Evolutionary conservation across 1,140 invertebrate species (phyloP), one percentile per base, ranked within the genome.

Genomic region (Plutomurus gul): DNA sequence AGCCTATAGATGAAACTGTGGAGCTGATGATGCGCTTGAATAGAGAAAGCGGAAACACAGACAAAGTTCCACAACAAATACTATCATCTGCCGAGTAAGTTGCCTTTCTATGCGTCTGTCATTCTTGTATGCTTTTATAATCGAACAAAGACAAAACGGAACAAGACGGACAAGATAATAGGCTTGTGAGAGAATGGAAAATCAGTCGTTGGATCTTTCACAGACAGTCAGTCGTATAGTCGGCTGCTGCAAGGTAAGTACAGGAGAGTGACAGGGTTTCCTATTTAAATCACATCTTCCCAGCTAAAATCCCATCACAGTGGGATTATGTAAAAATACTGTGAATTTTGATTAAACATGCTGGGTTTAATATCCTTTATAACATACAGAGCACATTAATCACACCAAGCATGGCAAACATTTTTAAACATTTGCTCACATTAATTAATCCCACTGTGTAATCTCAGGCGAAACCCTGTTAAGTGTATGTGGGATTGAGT

Each of bases 51-150:
- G 56, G 56, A 65, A 65, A 65, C 36, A 30, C 13, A 36, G 56
- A 65, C 56, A 65, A 33, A 65, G 56, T 65, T 65, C 27, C 27
- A n/a, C 13, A 65, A 33, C 56, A 65, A 65, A 65, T 65, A 65
- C 39, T 43, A 43, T 43, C 56, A 65, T 65, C 56, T 36, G 25
- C 4, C 27, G 18, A 8, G 30, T 33, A 4, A 33, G 56, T 65
- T 5, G 25, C 22, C 18, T n/a, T 33, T n/a, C n/a, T 7, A 33
- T 65, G 56, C 7, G n/a, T 43, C 39, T 1, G 39, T 43, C 7
- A 13, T 43, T n/a, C 7, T 43, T 7, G 10, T 65, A 27, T 65
- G 25, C 56, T 65, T 65, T 65, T 65, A 33, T 33, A 65, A 65
- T 33, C 6, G 56, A n/a, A 65, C 56, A 65, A 65, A 65, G 56